Evolutionary conservation across 2,888 invertebrate species (phyloP).

Genomic region (Spilosoma lubricipeda): DNA sequence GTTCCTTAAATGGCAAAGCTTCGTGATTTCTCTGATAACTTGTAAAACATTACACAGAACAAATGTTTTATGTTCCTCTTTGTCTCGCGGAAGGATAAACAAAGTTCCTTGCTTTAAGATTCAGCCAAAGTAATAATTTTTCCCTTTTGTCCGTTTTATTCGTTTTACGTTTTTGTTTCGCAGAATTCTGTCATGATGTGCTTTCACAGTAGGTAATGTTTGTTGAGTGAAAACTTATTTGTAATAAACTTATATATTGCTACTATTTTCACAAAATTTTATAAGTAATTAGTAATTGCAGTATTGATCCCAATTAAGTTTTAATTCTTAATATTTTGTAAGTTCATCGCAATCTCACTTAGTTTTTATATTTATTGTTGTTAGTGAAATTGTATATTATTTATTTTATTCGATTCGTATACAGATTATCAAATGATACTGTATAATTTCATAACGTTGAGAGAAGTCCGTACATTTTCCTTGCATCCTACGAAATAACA

Average conservation of each 20-base stretch:
- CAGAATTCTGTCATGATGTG: background rate
- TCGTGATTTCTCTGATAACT: constrained; percentile 57
- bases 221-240: constrained; percentile 1
- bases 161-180: constrained; percentile 17
- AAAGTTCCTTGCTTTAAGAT: constrained; percentile 38
- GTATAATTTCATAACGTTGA: background rate
- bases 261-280: background rate
- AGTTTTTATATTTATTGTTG: background rate
- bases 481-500: background rate
- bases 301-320: too few relatives aligned
- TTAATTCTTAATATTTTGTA: too few relatives aligned
- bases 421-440: background rate
- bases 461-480: background rate
- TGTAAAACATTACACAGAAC: constrained; percentile 54
- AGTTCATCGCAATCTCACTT: too few relatives aligned
- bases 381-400: background rate
- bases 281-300: background rate
- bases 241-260: background rate
- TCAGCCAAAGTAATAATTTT: constrained; percentile 33
- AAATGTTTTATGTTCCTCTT: constrained; percentile 41
- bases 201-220: constrained; percentile 5
- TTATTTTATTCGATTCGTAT: background rate
- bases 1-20: constrained; percentile 54
- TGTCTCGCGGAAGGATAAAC: constrained; percentile 34
- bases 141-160: constrained; percentile 27